These are phyloP conservation scores for Melieria omissa DNA, from an alignment of 2,888 invertebrate genomes.

Conservation along the genomic window DNA sequence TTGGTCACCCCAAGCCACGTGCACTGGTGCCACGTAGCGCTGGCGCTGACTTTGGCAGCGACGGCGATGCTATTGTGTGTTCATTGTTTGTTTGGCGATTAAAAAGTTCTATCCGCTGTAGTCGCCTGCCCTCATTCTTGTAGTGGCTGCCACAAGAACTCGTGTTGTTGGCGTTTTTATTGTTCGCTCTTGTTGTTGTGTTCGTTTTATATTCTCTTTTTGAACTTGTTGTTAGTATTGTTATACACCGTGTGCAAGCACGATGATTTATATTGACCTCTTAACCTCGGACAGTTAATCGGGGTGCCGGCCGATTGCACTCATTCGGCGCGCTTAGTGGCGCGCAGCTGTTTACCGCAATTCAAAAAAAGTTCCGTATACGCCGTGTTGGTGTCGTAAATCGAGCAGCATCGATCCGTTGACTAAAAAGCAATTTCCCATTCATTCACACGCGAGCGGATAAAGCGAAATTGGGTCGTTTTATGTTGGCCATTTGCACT, in stretches of 20 bases:
- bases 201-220: constrained; percentile 38
- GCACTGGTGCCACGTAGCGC: not conserved
- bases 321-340: too few species aligned
- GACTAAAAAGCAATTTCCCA: not conserved
- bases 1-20: too few species aligned
- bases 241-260: constrained; percentile 40
- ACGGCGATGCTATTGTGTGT: constrained; percentile 23
- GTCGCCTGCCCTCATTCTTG: constrained; percentile 34
- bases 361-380: too few species aligned
- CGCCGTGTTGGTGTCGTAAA: too few species aligned
- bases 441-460: not conserved
- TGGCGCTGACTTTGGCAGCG: not conserved
- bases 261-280: constrained; percentile 52
- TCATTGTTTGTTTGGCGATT: constrained; percentile 55
- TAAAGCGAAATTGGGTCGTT: not conserved
- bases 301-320: not conserved
- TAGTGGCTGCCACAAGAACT: constrained; percentile 13
- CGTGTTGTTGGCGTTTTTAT: constrained; percentile 30
- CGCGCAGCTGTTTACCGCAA: not conserved
- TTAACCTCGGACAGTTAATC: constrained; percentile 53
- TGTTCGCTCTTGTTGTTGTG: constrained; percentile 31
- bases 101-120: constrained; percentile 52
- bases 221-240: constrained; percentile 33
- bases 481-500: too few species aligned
- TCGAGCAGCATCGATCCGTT: not conserved